These are phyloP conservation scores for Dendrolimus punctatus DNA, from an alignment of 1,140 invertebrate species.

Conservation along the genomic window DNA sequence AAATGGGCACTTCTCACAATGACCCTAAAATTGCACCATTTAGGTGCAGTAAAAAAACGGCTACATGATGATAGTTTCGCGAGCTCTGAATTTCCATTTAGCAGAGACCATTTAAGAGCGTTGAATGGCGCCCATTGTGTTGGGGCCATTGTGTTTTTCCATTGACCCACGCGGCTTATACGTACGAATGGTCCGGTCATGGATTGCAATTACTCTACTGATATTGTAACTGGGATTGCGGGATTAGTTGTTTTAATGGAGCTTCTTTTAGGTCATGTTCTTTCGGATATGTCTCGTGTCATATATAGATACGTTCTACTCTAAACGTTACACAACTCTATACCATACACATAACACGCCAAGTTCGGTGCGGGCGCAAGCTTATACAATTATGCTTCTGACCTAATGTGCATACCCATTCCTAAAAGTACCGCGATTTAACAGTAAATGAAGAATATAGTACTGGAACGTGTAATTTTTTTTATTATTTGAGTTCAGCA, in stretches of 20 bases:
- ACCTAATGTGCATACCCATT: too few relatives aligned
- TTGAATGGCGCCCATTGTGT: conserved; percentile 34
- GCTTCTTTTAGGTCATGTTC: too few relatives aligned
- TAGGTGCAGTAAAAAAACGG: conserved; percentile 19
- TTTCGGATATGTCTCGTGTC: too few relatives aligned
- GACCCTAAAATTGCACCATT: conserved; percentile 2
- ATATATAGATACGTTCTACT: too few relatives aligned
- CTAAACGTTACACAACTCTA: too few relatives aligned
- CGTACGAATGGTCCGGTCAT: conserved; percentile 22
- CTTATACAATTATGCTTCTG: too few relatives aligned
- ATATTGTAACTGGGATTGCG: conserved; percentile 21
- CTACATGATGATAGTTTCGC: conserved; percentile 23
- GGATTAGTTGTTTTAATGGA: conserved; percentile 26
- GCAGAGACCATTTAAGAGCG: conserved; percentile 31
- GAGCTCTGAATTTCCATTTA: conserved; percentile 38
- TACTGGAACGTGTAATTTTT: too few relatives aligned
- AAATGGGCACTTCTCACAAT: conserved; percentile 2
- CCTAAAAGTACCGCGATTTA: too few relatives aligned
- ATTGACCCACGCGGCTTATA: conserved; percentile 31
- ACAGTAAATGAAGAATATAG: too few relatives aligned
- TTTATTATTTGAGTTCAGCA: too few relatives aligned
- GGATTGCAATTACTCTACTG: conserved; percentile 35
- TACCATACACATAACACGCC: too few relatives aligned
- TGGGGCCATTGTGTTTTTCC: conserved; percentile 35
- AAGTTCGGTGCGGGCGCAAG: too few relatives aligned